These are phyloP conservation scores for Drosophila paranaensis DNA, from an alignment of 2,888 invertebrate species.

Conservation along the genomic window DNA sequence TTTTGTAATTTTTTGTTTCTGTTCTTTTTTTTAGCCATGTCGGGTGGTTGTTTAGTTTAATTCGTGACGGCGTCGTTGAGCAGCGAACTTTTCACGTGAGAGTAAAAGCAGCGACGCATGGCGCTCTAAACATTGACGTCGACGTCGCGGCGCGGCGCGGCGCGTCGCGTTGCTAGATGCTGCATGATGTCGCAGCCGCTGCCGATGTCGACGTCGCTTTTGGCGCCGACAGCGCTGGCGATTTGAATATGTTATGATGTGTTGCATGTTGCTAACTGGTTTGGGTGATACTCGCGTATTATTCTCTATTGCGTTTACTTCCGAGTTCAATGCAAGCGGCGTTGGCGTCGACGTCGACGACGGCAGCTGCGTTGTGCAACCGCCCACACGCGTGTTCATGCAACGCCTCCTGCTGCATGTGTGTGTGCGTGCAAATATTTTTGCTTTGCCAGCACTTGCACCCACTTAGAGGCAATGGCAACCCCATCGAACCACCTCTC, in stretches of 20 bases:
- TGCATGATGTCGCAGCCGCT: conserved; percentile 32
- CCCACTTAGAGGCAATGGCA: conserved; percentile 51
- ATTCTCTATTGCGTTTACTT: conserved; percentile 77
- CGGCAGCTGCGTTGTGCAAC: conserved; percentile 70
- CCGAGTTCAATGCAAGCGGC: conserved; percentile 77
- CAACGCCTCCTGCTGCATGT: conserved; percentile 11
- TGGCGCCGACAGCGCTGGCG: conserved; percentile 35
- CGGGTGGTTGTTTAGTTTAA: conserved; percentile 76
- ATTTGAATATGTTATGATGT: conserved; percentile 79
- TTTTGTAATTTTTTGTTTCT: conserved; percentile 14
- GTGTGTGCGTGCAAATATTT: conserved; percentile 72
- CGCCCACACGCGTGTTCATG: conserved; percentile 63
- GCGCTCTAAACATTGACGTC: conserved; percentile 23
- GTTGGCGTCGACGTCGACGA: conserved; percentile 24
- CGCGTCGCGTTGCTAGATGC: conserved; percentile 30
- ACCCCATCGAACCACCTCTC: conserved; percentile 21
- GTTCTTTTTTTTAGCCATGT: conserved; percentile 37
- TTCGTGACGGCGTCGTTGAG: conserved; percentile 66
- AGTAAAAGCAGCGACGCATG: conserved; percentile 66
- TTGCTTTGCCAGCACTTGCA: conserved; percentile 63
- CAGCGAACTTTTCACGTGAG: conserved; percentile 72
- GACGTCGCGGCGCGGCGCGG: neutral
- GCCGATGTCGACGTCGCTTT: conserved; percentile 6
- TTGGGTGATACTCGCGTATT: conserved; percentile 61
- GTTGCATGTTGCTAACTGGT: conserved; percentile 73